These are phyloP conservation scores for Agrochola macilenta DNA, from an alignment of 2,888 invertebrate genomes.

Conservation along the genomic window DNA sequence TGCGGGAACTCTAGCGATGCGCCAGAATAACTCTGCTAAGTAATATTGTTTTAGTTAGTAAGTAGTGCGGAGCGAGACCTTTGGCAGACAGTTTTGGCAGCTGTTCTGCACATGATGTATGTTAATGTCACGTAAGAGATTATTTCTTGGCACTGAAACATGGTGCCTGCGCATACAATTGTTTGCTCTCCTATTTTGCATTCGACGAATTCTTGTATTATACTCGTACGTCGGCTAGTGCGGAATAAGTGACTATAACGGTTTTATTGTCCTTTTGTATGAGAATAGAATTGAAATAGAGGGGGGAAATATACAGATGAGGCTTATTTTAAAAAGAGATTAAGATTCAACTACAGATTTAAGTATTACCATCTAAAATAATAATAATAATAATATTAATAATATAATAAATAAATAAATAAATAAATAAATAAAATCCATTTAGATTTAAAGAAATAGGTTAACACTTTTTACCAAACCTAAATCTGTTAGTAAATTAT, in stretches of 20 bases:
- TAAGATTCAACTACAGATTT: neutral
- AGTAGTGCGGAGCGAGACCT: constrained; percentile 79
- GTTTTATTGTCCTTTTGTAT: constrained; percentile 56
- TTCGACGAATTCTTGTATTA: constrained; percentile 68
- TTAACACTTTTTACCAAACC: neutral
- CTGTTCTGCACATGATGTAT: constrained; percentile 86
- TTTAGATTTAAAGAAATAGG: neutral
- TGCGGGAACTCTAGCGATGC: constrained; percentile 48
- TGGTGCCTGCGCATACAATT: constrained; percentile 76
- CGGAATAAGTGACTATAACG: constrained; percentile 59
- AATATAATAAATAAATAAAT: no score
- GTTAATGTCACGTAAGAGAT: constrained; percentile 89
- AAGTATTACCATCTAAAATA: neutral
- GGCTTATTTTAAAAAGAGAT: neutral
- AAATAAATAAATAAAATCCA: no score
- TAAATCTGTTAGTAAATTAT: constrained; percentile 23
- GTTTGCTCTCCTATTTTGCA: constrained; percentile 83
- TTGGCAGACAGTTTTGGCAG: constrained; percentile 87
- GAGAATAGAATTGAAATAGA: constrained; percentile 37
- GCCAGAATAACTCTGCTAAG: constrained; percentile 78
- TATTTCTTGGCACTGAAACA: constrained; percentile 88
- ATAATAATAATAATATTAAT: no score
- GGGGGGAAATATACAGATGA: constrained; percentile 20
- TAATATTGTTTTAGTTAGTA: constrained; percentile 88
- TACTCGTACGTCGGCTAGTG: constrained; percentile 63